Evolutionary conservation across 2,797 vertebrate genomes (phyloP), one percentile per base, ranked within the genome.

Genomic region (Peromyscus nudipes): DNA sequence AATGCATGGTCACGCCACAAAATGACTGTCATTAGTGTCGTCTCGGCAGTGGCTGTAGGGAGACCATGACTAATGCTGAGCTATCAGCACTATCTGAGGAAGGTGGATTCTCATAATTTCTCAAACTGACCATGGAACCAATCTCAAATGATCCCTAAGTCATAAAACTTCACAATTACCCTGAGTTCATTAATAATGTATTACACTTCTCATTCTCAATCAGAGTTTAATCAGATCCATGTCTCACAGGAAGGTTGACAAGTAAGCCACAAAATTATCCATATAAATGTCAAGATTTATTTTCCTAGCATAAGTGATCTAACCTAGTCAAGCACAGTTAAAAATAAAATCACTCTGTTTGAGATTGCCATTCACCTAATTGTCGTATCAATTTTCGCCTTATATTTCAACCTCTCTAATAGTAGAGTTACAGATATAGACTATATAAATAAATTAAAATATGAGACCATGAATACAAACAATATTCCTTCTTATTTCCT

Each of bases 21-120:
- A 99, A 99, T 99, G 98, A 99, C 99, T 99, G 95, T 99, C 99
- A 99, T 99, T 99, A 99, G 98, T 98, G 98, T 99, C 99, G 99
- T 99, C 99, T 99, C 99, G 99, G 99, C 98, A 94, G 96, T 97
- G 98, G 98, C 98, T 99, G 98, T 98, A 98, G 98, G 98, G 99
- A 98, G 98, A 98, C 99, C 99, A 98, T 99, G 99, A 99, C 99
- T 99, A 99, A 99, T 99, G 99, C 98, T 96, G 95, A 98, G 98
- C 99, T 99, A 99, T 99, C 98, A 98, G 98, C 98, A 97, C 97
- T 98, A 99, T 99, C 98, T 92, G 98, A 97, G 98, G 98, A 98
- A 99, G 99, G 99, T 99, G 98, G 98, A 99, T 98, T 99, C 99
- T 99, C 98, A 98, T 99, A 98, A 99, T 99, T 99, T 99, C 99